These are phyloP conservation scores for Endomychus coccineus DNA, from an alignment of 2,888 invertebrate species.

Conservation along the genomic window DNA sequence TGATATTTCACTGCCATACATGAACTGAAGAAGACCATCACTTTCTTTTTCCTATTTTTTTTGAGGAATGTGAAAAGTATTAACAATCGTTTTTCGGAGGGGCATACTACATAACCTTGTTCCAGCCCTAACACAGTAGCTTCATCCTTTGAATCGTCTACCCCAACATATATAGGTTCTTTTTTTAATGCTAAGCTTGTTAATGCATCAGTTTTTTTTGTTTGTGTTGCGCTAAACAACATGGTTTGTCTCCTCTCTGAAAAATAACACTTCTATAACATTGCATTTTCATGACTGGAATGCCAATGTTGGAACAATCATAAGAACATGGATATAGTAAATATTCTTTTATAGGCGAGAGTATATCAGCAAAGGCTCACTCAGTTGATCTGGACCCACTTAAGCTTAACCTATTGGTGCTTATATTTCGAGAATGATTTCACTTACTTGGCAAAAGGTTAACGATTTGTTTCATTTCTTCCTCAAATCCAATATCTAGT, in stretches of 20 bases:
- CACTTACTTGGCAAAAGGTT: conserved; percentile 84
- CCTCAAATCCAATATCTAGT: conserved; percentile 95
- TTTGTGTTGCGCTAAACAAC: conserved; percentile 95
- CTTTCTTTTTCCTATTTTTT: conserved; percentile 90
- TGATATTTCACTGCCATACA: conserved; percentile 97
- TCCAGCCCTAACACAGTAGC: conserved; percentile 78
- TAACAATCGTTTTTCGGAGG: conserved; percentile 89
- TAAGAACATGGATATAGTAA: too few species aligned
- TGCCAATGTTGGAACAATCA: too few species aligned
- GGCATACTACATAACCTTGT: conserved; percentile 90
- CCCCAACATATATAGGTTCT: conserved; percentile 90
- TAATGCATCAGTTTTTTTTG: conserved; percentile 83
- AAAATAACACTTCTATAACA: conserved; percentile 30
- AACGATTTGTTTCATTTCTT: conserved; percentile 92
- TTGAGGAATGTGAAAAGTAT: conserved; percentile 96
- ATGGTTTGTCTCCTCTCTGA: conserved; percentile 90
- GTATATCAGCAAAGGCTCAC: too few species aligned
- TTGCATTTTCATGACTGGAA: too few species aligned
- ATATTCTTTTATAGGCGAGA: too few species aligned
- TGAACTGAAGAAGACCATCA: conserved; percentile 96
- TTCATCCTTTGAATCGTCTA: conserved; percentile 78
- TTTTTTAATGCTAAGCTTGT: conserved; percentile 85
- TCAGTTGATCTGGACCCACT: too few species aligned
- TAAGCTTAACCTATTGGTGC: too few species aligned
- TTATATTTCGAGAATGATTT: too few species aligned